A percentile compares a stretch with the other conserved stretches of the same genome.
phyloP scores from a whole-genome alignment of 2,113 vertebrate species.

The Gavialis gangeticus region DNA sequence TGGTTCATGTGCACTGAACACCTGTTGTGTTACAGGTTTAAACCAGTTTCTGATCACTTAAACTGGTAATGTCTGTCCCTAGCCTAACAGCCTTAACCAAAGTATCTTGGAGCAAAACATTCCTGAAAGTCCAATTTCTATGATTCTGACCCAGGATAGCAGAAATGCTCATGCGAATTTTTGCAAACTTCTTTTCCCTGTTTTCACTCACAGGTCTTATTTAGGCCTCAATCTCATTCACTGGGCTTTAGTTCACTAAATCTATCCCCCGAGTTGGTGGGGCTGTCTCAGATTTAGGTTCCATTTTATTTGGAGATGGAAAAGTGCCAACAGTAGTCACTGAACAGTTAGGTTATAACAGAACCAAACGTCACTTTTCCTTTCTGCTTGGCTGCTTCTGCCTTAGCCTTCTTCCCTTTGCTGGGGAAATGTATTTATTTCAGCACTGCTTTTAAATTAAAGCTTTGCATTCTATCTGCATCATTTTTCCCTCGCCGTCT shows the following conservation, averaged over 20 bases:
- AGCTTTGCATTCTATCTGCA: conserved; percentile 9
- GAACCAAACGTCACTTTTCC: not conserved
- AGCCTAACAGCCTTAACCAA: no score
- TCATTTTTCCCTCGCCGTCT: conserved; percentile 46
- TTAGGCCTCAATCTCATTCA: not conserved
- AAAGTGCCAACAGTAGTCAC: not conserved
- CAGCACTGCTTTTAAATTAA: conserved; percentile 28
- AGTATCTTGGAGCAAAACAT: no score
- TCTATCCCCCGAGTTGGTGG: conserved; percentile 23
- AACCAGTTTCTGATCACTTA: no score
- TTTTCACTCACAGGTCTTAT: conserved; percentile 9
- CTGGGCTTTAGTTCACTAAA: no score
- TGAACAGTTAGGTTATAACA: conserved; percentile 12
- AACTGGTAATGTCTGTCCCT: no score
- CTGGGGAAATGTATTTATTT: conserved; percentile 12
- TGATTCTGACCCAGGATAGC: conserved; percentile 65
- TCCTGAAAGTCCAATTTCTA: conserved; percentile 30
- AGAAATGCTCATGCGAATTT: conserved; percentile 65
- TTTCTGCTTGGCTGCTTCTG: conserved; percentile 20
- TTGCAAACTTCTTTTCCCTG: conserved; percentile 62
- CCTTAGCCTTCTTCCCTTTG: not conserved
- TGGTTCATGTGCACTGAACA: no score
- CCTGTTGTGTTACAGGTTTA: no score
- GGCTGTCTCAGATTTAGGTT: conserved; percentile 39
- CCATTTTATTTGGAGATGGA: conserved; percentile 24